These are phyloP conservation scores for Biston betularia DNA, from an alignment of 2,888 invertebrate genomes.

Conservation along the genomic window DNA sequence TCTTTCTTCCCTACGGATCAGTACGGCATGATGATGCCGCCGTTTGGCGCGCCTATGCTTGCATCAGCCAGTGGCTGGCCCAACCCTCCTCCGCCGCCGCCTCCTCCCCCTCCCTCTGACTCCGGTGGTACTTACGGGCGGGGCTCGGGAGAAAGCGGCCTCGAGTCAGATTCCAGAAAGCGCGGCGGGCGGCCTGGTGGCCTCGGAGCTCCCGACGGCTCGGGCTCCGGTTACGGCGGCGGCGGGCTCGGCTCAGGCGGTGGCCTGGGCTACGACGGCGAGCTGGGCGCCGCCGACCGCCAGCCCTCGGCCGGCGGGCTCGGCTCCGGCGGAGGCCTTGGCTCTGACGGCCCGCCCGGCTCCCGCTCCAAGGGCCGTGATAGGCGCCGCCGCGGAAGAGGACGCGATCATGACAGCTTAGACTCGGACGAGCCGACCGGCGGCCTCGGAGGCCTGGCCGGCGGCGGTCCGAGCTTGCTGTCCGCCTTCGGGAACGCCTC, in stretches of 20 bases:
- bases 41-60: constrained; percentile 57
- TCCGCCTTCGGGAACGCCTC: constrained; percentile 62
- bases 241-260: constrained; percentile 48
- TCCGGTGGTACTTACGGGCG: constrained; percentile 67
- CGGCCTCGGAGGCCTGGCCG: constrained; percentile 61
- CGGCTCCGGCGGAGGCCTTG: constrained; percentile 53
- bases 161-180: constrained; percentile 83
- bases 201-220: constrained; percentile 50
- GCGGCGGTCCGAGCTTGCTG: constrained; percentile 64
- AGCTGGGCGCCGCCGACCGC: constrained; percentile 50
- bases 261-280: constrained; percentile 47
- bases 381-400: constrained; percentile 78
- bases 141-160: constrained; percentile 74
- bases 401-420: constrained; percentile 70
- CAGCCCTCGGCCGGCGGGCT: constrained; percentile 53
- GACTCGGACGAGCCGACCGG: constrained; percentile 60
- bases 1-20: constrained; percentile 76
- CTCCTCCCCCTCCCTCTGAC: constrained; percentile 72
- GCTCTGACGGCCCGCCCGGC: constrained; percentile 47
- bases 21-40: constrained; percentile 76
- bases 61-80: constrained; percentile 66
- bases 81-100: constrained; percentile 72
- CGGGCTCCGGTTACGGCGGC: constrained; percentile 48
- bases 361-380: constrained; percentile 69
- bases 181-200: constrained; percentile 63